These are phyloP conservation scores for Galerucella pusilla DNA, from an alignment of 2,888 invertebrate genomes.

Conservation along the genomic window DNA sequence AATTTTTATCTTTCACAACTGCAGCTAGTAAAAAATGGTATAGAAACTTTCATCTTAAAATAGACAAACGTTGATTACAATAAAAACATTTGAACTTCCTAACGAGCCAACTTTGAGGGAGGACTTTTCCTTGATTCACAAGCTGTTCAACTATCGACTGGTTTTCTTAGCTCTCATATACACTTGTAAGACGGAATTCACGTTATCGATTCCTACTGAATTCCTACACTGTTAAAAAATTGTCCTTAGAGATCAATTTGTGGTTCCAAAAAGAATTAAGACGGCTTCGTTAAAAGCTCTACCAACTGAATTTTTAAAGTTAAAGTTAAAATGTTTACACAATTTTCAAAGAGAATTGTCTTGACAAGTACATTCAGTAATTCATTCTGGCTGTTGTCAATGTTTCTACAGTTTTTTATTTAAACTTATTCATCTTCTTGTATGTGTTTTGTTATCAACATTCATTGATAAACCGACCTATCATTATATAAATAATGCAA, in stretches of 20 bases:
- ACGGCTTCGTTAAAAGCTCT: too few relatives aligned
- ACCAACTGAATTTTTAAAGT: too few relatives aligned
- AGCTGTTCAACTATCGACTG: constrained; percentile 52
- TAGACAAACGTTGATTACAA: constrained; percentile 59
- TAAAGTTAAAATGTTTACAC: too few relatives aligned
- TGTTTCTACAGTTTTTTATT: too few relatives aligned
- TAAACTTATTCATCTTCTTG: too few relatives aligned
- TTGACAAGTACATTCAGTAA: too few relatives aligned
- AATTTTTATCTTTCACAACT: constrained; percentile 25
- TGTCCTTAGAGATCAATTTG: background rate
- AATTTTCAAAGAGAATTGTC: too few relatives aligned
- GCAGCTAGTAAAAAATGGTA: constrained; percentile 29
- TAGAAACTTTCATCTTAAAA: constrained; percentile 43
- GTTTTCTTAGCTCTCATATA: constrained; percentile 49
- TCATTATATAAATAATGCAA: background rate
- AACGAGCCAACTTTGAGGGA: constrained; percentile 56
- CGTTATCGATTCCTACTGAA: constrained; percentile 28
- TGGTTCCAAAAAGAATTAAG: background rate
- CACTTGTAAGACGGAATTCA: constrained; percentile 48
- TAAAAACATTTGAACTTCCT: constrained; percentile 60
- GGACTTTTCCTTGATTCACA: constrained; percentile 55
- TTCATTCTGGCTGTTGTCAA: too few relatives aligned
- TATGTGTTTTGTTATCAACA: background rate
- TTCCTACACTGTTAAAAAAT: constrained; percentile 13
- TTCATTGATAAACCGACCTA: background rate